Evolutionary conservation across 2,797 vertebrate species (phyloP).

Genomic region (Pseudomugil gertrudae): DNA sequence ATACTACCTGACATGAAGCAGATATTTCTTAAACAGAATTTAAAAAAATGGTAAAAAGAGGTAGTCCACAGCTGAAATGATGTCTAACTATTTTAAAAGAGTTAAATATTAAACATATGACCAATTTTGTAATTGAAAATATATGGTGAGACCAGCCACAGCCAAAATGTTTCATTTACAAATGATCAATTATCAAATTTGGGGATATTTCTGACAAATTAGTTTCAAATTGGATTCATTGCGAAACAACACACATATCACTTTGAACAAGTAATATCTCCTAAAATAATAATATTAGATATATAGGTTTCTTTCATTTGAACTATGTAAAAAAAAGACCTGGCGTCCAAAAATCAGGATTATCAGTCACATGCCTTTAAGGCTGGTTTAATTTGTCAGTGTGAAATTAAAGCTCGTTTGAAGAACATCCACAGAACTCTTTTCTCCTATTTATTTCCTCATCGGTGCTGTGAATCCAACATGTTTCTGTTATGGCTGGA

Average conservation of each 20-base stretch:
- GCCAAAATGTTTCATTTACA: constrained; percentile 14
- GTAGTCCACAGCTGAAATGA: constrained; percentile 55
- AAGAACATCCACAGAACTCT: constrained; percentile 64
- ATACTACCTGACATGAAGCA: constrained; percentile 63
- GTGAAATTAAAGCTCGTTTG: constrained; percentile 72
- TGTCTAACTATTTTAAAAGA: constrained; percentile 51
- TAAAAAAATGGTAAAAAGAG: constrained; percentile 38
- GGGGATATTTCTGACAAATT: constrained; percentile 4
- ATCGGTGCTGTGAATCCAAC: constrained; percentile 56
- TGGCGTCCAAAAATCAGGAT: constrained; percentile 44
- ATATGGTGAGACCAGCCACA: background rate
- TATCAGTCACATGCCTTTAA: constrained; percentile 52
- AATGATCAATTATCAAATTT: constrained; percentile 9
- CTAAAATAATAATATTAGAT: constrained; percentile 22
- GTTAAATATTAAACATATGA: constrained; percentile 11
- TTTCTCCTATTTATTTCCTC: constrained; percentile 63
- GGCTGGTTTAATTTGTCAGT: constrained; percentile 66
- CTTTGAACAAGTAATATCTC: constrained; percentile 23
- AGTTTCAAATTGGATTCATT: background rate
- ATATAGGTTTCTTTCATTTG: constrained; percentile 29
- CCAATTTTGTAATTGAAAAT: constrained; percentile 3
- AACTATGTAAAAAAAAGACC: constrained; percentile 34
- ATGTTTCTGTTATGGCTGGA: constrained; percentile 43
- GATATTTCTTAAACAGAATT: constrained; percentile 54
- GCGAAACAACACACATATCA: background rate